Conservation (phyloP, 2,113 vertebrate species). For the Choloepus hoffmanni region DNA sequence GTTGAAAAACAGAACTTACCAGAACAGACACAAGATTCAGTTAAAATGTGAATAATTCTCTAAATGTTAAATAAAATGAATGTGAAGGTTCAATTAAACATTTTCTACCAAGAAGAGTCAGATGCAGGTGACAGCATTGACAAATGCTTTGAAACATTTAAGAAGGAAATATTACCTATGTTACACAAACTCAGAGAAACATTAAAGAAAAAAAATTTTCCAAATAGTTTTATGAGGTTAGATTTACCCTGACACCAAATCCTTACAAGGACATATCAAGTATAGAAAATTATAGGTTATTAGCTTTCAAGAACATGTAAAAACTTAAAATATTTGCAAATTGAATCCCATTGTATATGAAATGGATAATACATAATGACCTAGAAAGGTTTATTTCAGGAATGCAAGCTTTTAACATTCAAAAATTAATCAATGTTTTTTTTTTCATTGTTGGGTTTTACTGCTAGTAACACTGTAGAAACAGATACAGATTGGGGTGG, state of each 20-base stretch:
- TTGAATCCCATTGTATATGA: neutral
- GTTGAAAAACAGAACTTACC: no score
- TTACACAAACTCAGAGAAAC: neutral
- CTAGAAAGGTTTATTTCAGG: no score
- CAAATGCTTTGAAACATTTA: neutral
- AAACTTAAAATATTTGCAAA: slow-evolving; percentile 3
- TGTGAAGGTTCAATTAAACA: neutral
- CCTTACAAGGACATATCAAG: neutral
- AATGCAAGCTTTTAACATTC: no score
- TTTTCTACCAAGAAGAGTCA: neutral
- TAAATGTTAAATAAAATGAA: neutral
- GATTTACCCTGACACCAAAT: no score
- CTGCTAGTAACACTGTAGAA: slow-evolving; percentile 55
- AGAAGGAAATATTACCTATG: neutral
- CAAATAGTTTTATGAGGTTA: neutral
- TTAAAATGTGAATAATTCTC: neutral
- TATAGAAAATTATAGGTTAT: neutral
- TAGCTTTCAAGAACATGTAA: neutral
- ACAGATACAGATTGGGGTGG: neutral
- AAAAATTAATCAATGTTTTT: neutral
- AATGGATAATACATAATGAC: neutral
- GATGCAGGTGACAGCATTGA: neutral
- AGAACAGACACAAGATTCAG: neutral
- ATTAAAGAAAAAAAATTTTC: neutral
- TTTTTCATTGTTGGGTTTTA: slow-evolving; percentile 70